phyloP scores from a whole-genome alignment of 2,113 vertebrate genomes.

The Stegostoma tigrinum region DNA sequence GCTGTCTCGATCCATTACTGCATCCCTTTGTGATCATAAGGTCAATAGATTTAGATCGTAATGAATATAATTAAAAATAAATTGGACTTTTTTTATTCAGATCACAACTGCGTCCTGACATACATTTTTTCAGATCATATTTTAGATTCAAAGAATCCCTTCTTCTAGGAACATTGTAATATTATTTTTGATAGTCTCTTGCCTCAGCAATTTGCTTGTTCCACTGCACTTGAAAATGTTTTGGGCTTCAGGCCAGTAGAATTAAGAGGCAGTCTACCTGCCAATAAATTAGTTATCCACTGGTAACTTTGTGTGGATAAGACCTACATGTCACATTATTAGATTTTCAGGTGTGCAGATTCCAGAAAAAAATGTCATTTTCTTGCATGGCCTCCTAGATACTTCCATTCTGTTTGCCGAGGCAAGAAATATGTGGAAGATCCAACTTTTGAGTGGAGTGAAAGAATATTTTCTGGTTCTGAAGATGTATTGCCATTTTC shows the following conservation, averaged over 20 bases:
- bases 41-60: not conserved
- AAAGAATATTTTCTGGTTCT: not conserved
- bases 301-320: not conserved
- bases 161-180: not conserved
- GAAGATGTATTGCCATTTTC: not conserved
- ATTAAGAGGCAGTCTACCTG: not conserved
- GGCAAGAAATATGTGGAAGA: not conserved
- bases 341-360: conserved; percentile 28
- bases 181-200: not conserved
- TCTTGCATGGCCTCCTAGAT: not conserved
- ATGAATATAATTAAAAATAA: not conserved
- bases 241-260: conserved; percentile 20
- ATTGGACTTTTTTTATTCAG: not conserved
- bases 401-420: not conserved
- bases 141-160: not conserved
- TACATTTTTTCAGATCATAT: not conserved
- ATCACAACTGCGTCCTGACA: not conserved
- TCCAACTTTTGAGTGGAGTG: not conserved
- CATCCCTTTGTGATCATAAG: not conserved
- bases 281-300: conserved; percentile 25
- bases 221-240: not conserved
- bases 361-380: not conserved
- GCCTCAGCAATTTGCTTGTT: not conserved
- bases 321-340: conserved; percentile 14
- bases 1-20: not conserved